These are phyloP conservation scores for Ips typographus DNA, from an alignment of 1,140 invertebrate species.

Conservation along the genomic window DNA sequence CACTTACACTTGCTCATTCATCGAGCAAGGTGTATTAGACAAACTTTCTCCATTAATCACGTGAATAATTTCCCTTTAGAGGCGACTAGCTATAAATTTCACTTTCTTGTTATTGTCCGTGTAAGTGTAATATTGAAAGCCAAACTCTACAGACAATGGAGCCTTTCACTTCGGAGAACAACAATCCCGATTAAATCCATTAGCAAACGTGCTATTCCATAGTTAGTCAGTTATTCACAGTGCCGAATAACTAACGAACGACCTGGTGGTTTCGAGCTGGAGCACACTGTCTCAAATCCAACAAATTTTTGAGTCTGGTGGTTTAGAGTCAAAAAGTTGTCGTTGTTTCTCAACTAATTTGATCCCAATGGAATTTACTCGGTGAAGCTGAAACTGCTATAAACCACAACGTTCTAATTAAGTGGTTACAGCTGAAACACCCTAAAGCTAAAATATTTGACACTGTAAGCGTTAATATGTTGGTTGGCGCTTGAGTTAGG, in stretches of 20 bases:
- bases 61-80: conserved; percentile 15
- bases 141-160: conserved; percentile 18
- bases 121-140: conserved; percentile 28
- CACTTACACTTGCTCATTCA: too few species aligned
- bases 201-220: conserved; percentile 21
- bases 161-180: conserved; percentile 21
- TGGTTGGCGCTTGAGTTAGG: background rate
- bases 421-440: conserved; percentile 2
- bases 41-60: conserved; percentile 20
- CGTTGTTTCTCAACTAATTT: conserved; percentile 6
- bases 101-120: conserved; percentile 26
- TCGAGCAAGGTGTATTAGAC: conserved; percentile 4
- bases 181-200: conserved; percentile 26
- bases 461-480: conserved; percentile 3
- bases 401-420: conserved; percentile 1
- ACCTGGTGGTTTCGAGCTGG: conserved; percentile 3
- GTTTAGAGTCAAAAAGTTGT: conserved; percentile 3
- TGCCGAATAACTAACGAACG: too few species aligned
- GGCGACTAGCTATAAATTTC: conserved; percentile 23
- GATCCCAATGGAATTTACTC: background rate
- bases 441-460: background rate
- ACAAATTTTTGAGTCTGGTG: background rate
- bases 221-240: conserved; percentile 17
- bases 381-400: background rate
- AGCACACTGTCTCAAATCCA: conserved; percentile 10